These are phyloP conservation scores for Idaea straminata DNA, from an alignment of 2,888 invertebrate genomes.

Conservation along the genomic window DNA sequence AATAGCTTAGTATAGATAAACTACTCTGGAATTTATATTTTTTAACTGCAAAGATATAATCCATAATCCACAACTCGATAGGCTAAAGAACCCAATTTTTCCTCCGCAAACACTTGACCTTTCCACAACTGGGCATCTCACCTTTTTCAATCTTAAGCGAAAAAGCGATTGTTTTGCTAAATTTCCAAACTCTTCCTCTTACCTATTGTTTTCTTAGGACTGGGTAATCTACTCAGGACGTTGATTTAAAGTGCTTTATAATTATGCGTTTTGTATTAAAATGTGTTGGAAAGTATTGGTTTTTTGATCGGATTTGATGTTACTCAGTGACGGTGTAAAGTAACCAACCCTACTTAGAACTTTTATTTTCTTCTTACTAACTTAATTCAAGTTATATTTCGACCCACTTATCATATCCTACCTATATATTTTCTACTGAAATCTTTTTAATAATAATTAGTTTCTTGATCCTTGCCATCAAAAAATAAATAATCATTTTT, in stretches of 20 bases:
- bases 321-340: too few species aligned
- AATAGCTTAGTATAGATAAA: too few species aligned
- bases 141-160: neutral
- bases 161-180: neutral
- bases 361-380: too few species aligned
- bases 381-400: too few species aligned
- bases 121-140: neutral
- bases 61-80: neutral
- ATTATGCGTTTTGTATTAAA: neutral
- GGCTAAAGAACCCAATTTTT: slow-evolving; percentile 1
- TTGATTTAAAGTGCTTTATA: neutral
- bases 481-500: too few species aligned
- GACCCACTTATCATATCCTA: too few species aligned
- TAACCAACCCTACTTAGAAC: too few species aligned
- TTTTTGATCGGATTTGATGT: too few species aligned
- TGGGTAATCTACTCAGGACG: neutral
- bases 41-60: slow-evolving; percentile 7
- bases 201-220: slow-evolving; percentile 3
- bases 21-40: neutral
- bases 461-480: too few species aligned
- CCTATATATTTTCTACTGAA: too few species aligned
- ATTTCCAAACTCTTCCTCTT: slow-evolving; percentile 1
- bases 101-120: slow-evolving; percentile 4
- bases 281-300: too few species aligned
- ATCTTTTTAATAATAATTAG: too few species aligned